These are phyloP conservation scores for Gymnodraco acuticeps DNA, from an alignment of 2,797 vertebrate genomes.

Conservation along the genomic window DNA sequence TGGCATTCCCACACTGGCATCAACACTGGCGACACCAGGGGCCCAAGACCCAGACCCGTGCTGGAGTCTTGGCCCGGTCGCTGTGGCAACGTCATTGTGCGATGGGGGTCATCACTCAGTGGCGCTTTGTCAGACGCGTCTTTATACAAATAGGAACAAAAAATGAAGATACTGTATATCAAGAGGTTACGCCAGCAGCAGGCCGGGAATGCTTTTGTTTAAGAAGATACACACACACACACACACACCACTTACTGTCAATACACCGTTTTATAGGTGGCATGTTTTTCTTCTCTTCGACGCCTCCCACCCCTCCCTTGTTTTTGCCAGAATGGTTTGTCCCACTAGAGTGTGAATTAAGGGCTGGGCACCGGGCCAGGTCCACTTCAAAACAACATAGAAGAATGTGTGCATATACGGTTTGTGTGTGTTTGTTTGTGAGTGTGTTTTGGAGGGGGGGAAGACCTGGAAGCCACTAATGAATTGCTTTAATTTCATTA, in stretches of 20 bases:
- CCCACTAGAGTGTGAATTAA: slow-evolving; percentile 44
- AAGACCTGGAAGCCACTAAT: slow-evolving; percentile 37
- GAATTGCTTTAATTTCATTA: slow-evolving; percentile 61
- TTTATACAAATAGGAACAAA: slow-evolving; percentile 40
- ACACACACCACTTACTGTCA: slow-evolving; percentile 19
- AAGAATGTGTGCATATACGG: slow-evolving; percentile 2
- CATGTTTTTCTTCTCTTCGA: slow-evolving; percentile 37
- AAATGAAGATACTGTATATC: slow-evolving; percentile 66
- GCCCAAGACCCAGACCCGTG: slow-evolving; percentile 40
- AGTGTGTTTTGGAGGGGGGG: background rate
- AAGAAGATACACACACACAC: background rate
- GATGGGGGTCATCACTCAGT: slow-evolving; percentile 65
- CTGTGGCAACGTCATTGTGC: slow-evolving; percentile 70
- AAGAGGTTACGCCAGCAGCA: slow-evolving; percentile 32
- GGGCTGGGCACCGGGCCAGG: slow-evolving; percentile 49
- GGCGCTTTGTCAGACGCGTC: slow-evolving; percentile 55
- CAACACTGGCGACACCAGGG: slow-evolving; percentile 46
- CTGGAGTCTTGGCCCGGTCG: slow-evolving; percentile 57
- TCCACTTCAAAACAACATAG: slow-evolving; percentile 50
- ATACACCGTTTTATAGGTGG: slow-evolving; percentile 23
- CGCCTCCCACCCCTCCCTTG: slow-evolving; percentile 13
- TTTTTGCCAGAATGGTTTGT: slow-evolving; percentile 40
- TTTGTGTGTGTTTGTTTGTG: slow-evolving; percentile 16
- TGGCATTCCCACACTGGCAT: slow-evolving; percentile 69
- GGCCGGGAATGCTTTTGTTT: slow-evolving; percentile 56